Evolutionary conservation across 2,888 invertebrate genomes (phyloP).

Genomic region (Cylloceria caligata): DNA sequence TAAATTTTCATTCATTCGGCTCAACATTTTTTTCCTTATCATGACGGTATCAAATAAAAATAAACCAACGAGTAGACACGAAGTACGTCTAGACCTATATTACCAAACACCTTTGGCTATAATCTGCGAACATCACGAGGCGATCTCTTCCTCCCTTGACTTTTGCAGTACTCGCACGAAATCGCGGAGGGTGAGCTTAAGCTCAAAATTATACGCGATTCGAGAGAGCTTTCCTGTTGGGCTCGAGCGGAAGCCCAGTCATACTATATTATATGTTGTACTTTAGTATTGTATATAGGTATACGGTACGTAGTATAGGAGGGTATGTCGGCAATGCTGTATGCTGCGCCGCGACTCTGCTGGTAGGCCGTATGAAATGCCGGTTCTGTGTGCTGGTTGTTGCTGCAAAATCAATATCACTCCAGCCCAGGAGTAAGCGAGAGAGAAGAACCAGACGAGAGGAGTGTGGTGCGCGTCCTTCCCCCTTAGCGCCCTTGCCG

Average conservation of each 20-base stretch:
- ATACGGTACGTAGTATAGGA: constrained; percentile 20
- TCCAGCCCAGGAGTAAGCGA: constrained; percentile 60
- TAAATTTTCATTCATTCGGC: not conserved
- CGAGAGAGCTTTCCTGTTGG: constrained; percentile 46
- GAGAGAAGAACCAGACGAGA: constrained; percentile 44
- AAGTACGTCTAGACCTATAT: not conserved
- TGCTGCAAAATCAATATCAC: constrained; percentile 82
- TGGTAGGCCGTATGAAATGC: constrained; percentile 76
- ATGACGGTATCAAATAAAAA: not conserved
- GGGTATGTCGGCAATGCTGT: constrained; percentile 47
- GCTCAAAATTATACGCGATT: constrained; percentile 59
- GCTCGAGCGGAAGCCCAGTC: constrained; percentile 27
- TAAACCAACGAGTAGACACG: not conserved
- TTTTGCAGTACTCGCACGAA: constrained; percentile 44
- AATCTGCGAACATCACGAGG: constrained; percentile 17
- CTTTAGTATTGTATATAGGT: constrained; percentile 32
- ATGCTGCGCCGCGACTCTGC: constrained; percentile 48
- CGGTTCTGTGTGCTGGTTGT: constrained; percentile 77
- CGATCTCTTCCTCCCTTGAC: constrained; percentile 39
- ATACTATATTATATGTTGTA: constrained; percentile 41
- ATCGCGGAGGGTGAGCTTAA: constrained; percentile 43
- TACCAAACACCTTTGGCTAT: not conserved
- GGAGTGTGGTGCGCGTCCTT: constrained; percentile 55
- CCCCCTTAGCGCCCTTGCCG: constrained; percentile 23
- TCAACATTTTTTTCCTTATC: not conserved